phyloP scores from a whole-genome alignment of 2,888 invertebrate genomes.

The Seira ritae region DNA sequence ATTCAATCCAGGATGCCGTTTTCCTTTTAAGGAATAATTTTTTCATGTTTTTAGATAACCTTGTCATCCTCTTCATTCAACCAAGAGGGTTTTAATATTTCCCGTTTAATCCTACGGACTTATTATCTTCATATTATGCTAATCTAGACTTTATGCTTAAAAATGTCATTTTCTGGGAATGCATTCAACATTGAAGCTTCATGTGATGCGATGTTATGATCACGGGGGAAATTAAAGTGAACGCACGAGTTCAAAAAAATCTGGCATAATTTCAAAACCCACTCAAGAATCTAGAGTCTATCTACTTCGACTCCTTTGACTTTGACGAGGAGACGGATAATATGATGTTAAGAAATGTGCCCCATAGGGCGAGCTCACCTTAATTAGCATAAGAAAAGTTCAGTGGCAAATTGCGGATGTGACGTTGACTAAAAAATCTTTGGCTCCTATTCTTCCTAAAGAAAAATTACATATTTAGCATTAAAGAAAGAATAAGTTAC shows the following conservation, averaged over 20 bases:
- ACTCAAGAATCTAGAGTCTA: not conserved
- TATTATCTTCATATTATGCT: too few species aligned
- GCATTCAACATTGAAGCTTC: too few species aligned
- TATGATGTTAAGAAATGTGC: not conserved
- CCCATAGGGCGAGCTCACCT: not conserved
- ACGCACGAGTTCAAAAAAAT: not conserved
- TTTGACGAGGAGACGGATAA: not conserved
- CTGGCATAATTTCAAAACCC: conserved; percentile 6
- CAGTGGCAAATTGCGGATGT: conserved; percentile 10
- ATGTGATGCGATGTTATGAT: too few species aligned
- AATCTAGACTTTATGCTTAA: too few species aligned
- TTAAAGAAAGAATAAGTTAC: not conserved
- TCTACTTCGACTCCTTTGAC: not conserved
- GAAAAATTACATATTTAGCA: not conserved
- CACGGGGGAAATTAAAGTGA: too few species aligned
- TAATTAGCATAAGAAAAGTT: conserved; percentile 8
- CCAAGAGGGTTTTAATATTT: too few species aligned
- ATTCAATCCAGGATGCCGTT: conserved; percentile 12
- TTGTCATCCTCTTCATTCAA: not conserved
- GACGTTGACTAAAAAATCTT: not conserved
- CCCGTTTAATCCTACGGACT: too few species aligned
- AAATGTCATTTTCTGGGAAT: too few species aligned
- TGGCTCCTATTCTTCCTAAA: not conserved
- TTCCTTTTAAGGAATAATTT: conserved; percentile 13
- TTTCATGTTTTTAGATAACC: not conserved